phyloP scores from a whole-genome alignment of 2,113 vertebrate genomes.

The Spea bombifrons region DNA sequence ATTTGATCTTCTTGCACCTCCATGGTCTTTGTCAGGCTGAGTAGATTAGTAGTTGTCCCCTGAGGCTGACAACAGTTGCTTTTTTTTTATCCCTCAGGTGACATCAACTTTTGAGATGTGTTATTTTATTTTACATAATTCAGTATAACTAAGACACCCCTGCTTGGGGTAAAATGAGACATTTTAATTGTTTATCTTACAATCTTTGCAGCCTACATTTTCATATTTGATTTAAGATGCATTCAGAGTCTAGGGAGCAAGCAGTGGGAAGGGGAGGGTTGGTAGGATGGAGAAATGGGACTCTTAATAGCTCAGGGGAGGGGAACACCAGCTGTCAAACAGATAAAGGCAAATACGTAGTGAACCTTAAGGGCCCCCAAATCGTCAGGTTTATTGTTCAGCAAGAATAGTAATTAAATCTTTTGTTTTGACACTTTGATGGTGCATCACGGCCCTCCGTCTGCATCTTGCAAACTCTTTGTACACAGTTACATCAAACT shows the following conservation, averaged over 20 bases:
- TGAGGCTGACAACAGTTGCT: no score
- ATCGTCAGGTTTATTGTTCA: conserved; percentile 40
- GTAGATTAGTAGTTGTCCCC: no score
- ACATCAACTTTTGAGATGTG: no score
- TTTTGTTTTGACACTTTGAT: conserved; percentile 45
- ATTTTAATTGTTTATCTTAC: background rate
- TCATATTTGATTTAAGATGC: background rate
- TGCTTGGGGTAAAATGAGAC: no score
- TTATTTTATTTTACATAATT: no score
- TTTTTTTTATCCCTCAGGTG: no score
- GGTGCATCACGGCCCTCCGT: conserved; percentile 23
- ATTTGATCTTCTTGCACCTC: no score
- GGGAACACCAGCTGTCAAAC: conserved; percentile 43
- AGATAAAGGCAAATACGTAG: conserved; percentile 34
- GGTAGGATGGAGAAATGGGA: conserved; percentile 34
- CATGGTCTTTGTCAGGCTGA: no score
- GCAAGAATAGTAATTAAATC: conserved; percentile 47
- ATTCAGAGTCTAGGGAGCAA: conserved; percentile 15
- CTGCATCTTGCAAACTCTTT: conserved; percentile 31
- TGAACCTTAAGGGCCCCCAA: conserved; percentile 40
- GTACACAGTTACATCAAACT: conserved; percentile 40
- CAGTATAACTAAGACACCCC: no score
- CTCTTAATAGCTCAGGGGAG: conserved; percentile 39
- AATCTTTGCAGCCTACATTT: conserved; percentile 15
- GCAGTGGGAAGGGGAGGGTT: conserved; percentile 22